Conservation (phyloP, 1,140 invertebrate genomes). For the Conus betulinus region DNA sequence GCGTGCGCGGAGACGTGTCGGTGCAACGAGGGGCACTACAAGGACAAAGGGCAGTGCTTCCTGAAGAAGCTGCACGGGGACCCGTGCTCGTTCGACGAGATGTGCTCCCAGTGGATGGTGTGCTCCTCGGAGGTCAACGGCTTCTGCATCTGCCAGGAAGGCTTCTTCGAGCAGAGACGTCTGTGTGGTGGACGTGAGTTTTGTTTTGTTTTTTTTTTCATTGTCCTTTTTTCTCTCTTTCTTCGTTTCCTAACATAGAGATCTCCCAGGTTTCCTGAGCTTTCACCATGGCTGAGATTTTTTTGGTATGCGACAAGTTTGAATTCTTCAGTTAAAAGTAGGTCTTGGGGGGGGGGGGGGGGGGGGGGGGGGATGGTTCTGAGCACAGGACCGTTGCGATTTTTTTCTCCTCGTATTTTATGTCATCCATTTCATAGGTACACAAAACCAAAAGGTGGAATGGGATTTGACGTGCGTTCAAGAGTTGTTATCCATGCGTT, state of each 20-base stretch:
- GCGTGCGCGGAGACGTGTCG: slow-evolving; percentile 28
- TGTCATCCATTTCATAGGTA: no score
- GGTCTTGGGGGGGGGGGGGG: no score
- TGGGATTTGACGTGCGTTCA: no score
- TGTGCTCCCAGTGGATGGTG: slow-evolving; percentile 33
- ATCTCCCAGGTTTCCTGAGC: no score
- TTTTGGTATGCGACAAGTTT: no score
- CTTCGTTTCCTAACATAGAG: background rate
- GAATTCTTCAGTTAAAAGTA: no score
- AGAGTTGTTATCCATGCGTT: no score
- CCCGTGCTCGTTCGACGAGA: slow-evolving; percentile 37
- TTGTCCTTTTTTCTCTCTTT: background rate
- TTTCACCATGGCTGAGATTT: no score
- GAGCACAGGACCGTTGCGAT: no score
- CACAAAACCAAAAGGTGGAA: no score
- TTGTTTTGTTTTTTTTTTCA: background rate
- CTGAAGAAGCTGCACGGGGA: slow-evolving; percentile 32
- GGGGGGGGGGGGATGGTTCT: no score
- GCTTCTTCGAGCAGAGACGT: slow-evolving; percentile 23
- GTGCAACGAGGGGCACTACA: slow-evolving; percentile 13
- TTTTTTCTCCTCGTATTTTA: no score
- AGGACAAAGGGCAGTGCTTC: slow-evolving; percentile 38
- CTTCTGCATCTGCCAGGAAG: slow-evolving; percentile 35
- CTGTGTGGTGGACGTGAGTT: slow-evolving; percentile 31
- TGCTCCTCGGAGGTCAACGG: slow-evolving; percentile 33